A percentile compares a stretch with the other conserved stretches of the same genome.
Conservation (phyloP, 92 coral and sea anemone genomes). For the Galaxea fascicularis region DNA sequence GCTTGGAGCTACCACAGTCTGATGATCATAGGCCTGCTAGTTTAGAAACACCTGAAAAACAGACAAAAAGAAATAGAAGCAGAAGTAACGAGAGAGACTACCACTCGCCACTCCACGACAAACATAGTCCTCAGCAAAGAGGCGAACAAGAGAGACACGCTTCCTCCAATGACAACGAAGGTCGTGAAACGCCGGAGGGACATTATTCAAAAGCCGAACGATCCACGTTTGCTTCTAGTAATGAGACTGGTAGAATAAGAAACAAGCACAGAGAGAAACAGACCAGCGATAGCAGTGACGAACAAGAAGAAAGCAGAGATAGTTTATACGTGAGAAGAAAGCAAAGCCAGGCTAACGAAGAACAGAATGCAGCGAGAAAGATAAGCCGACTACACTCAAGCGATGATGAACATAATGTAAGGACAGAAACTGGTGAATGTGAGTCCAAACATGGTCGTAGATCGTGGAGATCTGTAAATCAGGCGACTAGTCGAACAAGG, state of each 20-base stretch:
- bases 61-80: not conserved
- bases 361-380: not conserved
- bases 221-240: not conserved
- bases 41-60: not conserved
- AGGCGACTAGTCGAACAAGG: not conserved
- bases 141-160: not conserved
- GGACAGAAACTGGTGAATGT: not conserved
- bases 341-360: not conserved
- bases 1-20: not conserved
- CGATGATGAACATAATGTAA: too few species aligned
- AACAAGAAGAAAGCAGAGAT: not conserved
- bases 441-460: not conserved
- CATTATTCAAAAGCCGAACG: not conserved
- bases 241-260: not conserved
- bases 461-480: not conserved
- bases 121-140: not conserved
- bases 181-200: too few species aligned
- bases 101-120: not conserved
- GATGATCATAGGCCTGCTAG: not conserved
- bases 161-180: not conserved
- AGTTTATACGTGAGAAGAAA: not conserved
- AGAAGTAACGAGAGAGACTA: not conserved
- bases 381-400: not conserved
- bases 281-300: slow-evolving; percentile 12
- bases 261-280: not conserved